A percentile compares a stretch with the other conserved stretches of the same genome.
Conservation (phyloP, 2,113 vertebrate species). For the Varanus komodoensis region DNA sequence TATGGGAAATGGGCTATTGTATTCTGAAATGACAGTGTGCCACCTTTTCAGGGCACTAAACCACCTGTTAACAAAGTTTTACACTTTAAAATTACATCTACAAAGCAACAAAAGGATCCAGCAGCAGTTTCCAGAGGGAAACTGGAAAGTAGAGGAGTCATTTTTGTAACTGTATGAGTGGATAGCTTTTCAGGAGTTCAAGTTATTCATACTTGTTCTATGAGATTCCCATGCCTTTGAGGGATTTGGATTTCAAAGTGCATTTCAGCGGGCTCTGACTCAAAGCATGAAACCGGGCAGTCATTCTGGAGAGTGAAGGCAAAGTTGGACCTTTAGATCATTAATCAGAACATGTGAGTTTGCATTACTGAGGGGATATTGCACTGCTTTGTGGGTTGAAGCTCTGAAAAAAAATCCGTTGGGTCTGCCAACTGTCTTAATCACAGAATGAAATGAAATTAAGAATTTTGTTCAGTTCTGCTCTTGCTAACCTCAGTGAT, state of each 20-base stretch:
- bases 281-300: rapidly evolving
- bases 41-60: conserved; percentile 3
- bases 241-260: conserved; percentile 52
- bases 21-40: neutral
- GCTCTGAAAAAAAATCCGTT: neutral
- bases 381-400: neutral
- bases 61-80: conserved; percentile 50
- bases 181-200: neutral
- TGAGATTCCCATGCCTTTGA: conserved; percentile 28
- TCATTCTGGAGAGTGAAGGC: neutral
- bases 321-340: neutral
- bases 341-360: neutral
- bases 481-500: neutral
- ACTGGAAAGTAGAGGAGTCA: neutral
- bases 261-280: conserved; percentile 37
- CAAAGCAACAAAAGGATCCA: neutral
- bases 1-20: neutral
- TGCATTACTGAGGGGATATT: conserved; percentile 1
- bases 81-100: conserved; percentile 23
- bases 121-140: conserved; percentile 33
- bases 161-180: conserved; percentile 39
- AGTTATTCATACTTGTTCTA: neutral
- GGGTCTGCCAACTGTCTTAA: neutral
- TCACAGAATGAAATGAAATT: neutral
- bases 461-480: neutral